Percentiles rank a stretch among this genome's conserved stretches.
phyloP scores from a whole-genome alignment of 1,140 invertebrate genomes.

The Drosophila trapezifrons region DNA sequence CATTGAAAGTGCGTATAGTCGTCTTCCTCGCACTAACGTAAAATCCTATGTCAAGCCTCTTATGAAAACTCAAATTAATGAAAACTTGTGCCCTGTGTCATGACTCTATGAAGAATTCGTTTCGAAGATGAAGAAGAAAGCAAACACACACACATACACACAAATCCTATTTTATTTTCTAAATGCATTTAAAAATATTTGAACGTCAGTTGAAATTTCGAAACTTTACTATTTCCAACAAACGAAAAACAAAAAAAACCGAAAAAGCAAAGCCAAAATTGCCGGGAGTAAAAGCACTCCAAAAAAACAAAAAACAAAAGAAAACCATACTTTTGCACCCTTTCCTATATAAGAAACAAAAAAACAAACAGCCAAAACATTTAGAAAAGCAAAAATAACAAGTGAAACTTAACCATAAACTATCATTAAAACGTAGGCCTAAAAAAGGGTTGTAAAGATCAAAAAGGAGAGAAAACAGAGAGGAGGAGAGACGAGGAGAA shows the following conservation, averaged over 20 bases:
- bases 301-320: constrained; percentile 27
- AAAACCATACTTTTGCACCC: constrained; percentile 67
- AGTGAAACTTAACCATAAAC: constrained; percentile 46
- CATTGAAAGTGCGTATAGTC: too few species aligned
- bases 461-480: constrained; percentile 30
- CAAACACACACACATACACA: constrained; percentile 29
- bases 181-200: constrained; percentile 81
- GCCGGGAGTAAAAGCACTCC: constrained; percentile 66
- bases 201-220: constrained; percentile 68
- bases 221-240: constrained; percentile 79
- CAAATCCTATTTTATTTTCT: constrained; percentile 80
- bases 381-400: constrained; percentile 48
- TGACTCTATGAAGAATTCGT: too few species aligned
- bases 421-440: constrained; percentile 53
- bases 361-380: constrained; percentile 53
- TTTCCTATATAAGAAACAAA: constrained; percentile 67
- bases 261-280: constrained; percentile 73
- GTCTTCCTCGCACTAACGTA: too few species aligned
- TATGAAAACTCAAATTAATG: too few species aligned
- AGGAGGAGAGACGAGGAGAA: neutral
- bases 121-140: constrained; percentile 31
- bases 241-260: constrained; percentile 32
- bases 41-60: too few species aligned
- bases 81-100: too few species aligned
- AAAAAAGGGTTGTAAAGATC: constrained; percentile 68